Evolutionary conservation across 2,888 invertebrate species (phyloP).

Genomic region (Hyppa rectilinea): DNA sequence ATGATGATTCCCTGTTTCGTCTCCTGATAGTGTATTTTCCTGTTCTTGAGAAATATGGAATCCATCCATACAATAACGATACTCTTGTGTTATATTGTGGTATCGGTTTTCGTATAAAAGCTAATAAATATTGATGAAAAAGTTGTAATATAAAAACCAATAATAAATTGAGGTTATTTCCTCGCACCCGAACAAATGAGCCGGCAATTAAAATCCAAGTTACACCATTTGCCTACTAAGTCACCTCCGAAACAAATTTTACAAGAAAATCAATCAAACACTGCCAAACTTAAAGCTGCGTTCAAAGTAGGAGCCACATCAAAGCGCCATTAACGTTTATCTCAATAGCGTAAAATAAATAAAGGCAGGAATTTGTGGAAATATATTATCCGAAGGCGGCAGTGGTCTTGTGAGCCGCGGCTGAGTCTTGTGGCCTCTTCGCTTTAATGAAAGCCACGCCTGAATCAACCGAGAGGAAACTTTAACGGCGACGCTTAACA

Average conservation of each 20-base stretch:
- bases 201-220: slow-evolving; percentile 71
- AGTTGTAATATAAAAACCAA: slow-evolving; percentile 22
- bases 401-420: slow-evolving; percentile 76
- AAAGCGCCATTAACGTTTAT: slow-evolving; percentile 89
- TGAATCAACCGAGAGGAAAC: slow-evolving; percentile 81
- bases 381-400: slow-evolving; percentile 85
- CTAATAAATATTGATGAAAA: slow-evolving; percentile 17
- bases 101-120: slow-evolving; percentile 11
- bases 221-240: slow-evolving; percentile 71
- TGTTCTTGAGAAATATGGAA: slow-evolving; percentile 20
- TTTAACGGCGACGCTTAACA: slow-evolving; percentile 80
- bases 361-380: slow-evolving; percentile 87
- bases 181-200: slow-evolving; percentile 58
- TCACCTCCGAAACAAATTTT: slow-evolving; percentile 76
- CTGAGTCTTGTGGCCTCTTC: slow-evolving; percentile 84
- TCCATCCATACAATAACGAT: background rate
- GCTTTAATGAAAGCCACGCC: slow-evolving; percentile 87
- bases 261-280: slow-evolving; percentile 86
- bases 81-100: background rate
- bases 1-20: slow-evolving; percentile 28
- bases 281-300: slow-evolving; percentile 85
- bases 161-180: slow-evolving; percentile 24
- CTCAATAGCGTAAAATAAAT: slow-evolving; percentile 89
- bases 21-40: slow-evolving; percentile 29
- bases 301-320: slow-evolving; percentile 85